A percentile compares a stretch with the other conserved stretches of the same genome.
Evolutionary conservation across 2,797 vertebrate genomes (phyloP).

Genomic region (Sebastiscus albofasciatus): DNA sequence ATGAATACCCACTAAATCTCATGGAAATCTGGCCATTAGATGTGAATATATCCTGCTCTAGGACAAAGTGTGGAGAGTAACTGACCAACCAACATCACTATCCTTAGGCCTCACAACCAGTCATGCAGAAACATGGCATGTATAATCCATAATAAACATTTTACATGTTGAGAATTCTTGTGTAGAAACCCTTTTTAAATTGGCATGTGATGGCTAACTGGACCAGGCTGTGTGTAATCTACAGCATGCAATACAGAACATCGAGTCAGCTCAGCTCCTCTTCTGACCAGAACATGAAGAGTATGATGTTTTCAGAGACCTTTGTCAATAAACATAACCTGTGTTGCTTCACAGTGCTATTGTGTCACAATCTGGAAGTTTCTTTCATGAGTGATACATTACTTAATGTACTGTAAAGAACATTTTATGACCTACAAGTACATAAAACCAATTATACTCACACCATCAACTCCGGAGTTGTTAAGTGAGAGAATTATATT

Average conservation of each 20-base stretch:
- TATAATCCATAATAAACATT: not conserved
- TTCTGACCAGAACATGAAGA: not conserved
- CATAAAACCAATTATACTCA: slow-evolving; percentile 34
- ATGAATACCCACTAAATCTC: not conserved
- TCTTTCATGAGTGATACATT: slow-evolving; percentile 7
- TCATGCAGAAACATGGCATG: not conserved
- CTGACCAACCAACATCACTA: not conserved
- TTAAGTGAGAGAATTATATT: slow-evolving; percentile 3
- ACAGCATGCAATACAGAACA: not conserved
- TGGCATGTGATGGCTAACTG: not conserved
- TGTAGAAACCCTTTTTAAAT: not conserved
- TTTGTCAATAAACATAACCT: not conserved
- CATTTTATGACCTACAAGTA: slow-evolving; percentile 31
- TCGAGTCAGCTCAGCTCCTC: not conserved
- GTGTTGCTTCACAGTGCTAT: not conserved
- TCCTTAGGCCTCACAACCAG: not conserved
- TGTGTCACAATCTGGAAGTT: not conserved
- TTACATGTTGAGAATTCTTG: not conserved
- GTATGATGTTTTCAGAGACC: not conserved
- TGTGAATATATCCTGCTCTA: not conserved
- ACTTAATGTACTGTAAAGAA: slow-evolving; percentile 28
- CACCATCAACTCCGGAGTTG: slow-evolving; percentile 5
- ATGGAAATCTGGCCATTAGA: not conserved
- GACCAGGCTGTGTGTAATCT: not conserved
- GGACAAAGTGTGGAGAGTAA: not conserved